Conservation (phyloP, 2,888 invertebrate genomes). For the Agrilus mali region DNA sequence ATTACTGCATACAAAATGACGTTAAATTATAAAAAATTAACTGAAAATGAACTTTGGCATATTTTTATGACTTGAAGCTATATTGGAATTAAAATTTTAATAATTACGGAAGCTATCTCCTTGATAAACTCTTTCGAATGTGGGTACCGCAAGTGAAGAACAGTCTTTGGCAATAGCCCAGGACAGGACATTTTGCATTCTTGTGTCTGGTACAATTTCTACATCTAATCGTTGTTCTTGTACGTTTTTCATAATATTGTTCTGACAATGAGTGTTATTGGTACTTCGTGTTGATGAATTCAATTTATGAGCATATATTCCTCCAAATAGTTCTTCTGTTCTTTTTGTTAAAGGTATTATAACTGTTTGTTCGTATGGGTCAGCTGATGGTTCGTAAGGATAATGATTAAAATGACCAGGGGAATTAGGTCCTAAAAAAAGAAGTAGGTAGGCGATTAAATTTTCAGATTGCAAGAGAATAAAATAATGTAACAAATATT, state of each 20-base stretch:
- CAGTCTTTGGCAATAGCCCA: conserved; percentile 32
- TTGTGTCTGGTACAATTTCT: conserved; percentile 12
- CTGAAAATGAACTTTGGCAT: too few species aligned
- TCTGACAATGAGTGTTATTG: conserved; percentile 1
- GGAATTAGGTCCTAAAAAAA: background rate
- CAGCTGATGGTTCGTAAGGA: conserved; percentile 44
- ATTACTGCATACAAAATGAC: too few species aligned
- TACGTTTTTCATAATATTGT: background rate
- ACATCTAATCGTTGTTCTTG: background rate
- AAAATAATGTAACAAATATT: too few species aligned
- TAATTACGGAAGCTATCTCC: too few species aligned
- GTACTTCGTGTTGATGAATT: conserved; percentile 4
- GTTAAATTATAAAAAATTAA: too few species aligned
- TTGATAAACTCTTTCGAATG: conserved; percentile 3
- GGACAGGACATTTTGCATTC: conserved; percentile 29
- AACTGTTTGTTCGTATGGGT: conserved; percentile 40
- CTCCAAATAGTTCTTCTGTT: conserved; percentile 46
- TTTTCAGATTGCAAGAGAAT: conserved; percentile 1
- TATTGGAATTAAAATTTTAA: too few species aligned
- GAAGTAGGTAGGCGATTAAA: conserved; percentile 13
- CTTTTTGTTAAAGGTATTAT: conserved; percentile 52
- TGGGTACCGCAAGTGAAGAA: conserved; percentile 19
- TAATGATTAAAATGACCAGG: conserved; percentile 49
- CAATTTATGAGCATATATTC: conserved; percentile 24
- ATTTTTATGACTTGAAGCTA: too few species aligned